Base-by-base conservation (phyloP, 2,888 invertebrate species). In the Ormyrus pomaceus region DNA sequence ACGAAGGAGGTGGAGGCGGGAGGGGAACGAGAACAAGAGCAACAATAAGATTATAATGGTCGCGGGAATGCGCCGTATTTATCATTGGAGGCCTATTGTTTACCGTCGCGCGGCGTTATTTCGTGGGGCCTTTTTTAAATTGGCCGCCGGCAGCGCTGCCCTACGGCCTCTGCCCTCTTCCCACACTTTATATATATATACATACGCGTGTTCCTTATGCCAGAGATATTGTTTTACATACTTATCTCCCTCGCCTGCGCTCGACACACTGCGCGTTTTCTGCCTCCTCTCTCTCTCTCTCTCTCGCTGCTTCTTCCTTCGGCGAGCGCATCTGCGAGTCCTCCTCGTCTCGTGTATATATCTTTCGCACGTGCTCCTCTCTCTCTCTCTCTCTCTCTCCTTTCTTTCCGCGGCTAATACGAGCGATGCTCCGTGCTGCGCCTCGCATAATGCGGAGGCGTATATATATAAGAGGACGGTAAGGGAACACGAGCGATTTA, bases 41-140 rank as follows among this genome's bases (percentile, higher is more conserved):
- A 88, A 88, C 88, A 88, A 89, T 89, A 87, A 88, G 88, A 88
- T 88, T 86, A 88, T 89, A 89, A 89, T 87, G 88, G 87, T 84
- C 87, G 84, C 84, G 86, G 86, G 86, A 88, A 86, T 86, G 85
- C 86, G 84, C 84, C 85, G 85, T 87, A 89, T 89, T 88, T 88
- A 89, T 89, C 88, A 89, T 88, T 85, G 86, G 19, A 5, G 9
- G 11, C 46, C 77, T 66, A 87, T 88, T 87, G 87, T 88, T 88
- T 87, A 87, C 85, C 83, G 82, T 61, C 61, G 84, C 84, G 55
- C 46, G n/a, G 61, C 66, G 61, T 69, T 64, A 69, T 80, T 73
- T 77, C 66, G 71, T 45, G 71, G 13, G 85, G 86, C 83, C 85
- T 78, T 61, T 75, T 78, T 86, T 87, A 85, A 86, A 87, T 86